These are phyloP conservation scores for Pungitius pungitius DNA, from an alignment of 2,113 vertebrate species.

Conservation along the genomic window DNA sequence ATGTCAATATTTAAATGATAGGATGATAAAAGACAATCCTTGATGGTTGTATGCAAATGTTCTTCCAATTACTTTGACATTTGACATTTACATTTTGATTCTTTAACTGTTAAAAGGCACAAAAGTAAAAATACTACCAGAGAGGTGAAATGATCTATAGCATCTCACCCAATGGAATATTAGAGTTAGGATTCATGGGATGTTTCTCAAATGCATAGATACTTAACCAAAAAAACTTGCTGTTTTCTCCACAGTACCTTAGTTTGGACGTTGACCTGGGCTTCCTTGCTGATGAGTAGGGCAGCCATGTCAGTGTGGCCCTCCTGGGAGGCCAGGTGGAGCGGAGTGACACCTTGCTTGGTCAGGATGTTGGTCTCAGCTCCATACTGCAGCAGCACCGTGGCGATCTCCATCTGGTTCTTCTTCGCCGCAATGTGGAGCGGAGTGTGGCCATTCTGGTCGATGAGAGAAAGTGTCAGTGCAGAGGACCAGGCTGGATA, in stretches of 20 bases:
- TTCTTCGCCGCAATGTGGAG: slow-evolving; percentile 98
- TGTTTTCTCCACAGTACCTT: slow-evolving; percentile 82
- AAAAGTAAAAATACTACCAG: too few relatives aligned
- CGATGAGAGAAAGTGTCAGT: neutral
- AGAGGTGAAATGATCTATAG: neutral
- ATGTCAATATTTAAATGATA: neutral
- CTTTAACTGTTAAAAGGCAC: neutral
- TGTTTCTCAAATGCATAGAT: neutral
- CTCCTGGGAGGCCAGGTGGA: slow-evolving; percentile 95
- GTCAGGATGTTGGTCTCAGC: slow-evolving; percentile 93
- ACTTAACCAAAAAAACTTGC: neutral
- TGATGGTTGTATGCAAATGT: neutral
- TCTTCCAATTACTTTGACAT: neutral
- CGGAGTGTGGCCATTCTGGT: slow-evolving; percentile 96
- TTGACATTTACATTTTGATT: too few relatives aligned
- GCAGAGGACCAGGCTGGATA: too few relatives aligned
- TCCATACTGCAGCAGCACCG: slow-evolving; percentile 88
- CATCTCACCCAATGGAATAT: neutral
- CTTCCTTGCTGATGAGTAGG: slow-evolving; percentile 89
- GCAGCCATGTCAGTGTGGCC: slow-evolving; percentile 91
- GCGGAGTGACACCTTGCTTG: slow-evolving; percentile 93
- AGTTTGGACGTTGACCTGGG: slow-evolving; percentile 87
- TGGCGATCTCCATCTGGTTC: slow-evolving; percentile 97
- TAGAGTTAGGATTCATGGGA: neutral
- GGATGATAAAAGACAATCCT: neutral